Evolutionary conservation across 2,888 invertebrate species (phyloP).

Genomic region (Sicus ferrugineus): DNA sequence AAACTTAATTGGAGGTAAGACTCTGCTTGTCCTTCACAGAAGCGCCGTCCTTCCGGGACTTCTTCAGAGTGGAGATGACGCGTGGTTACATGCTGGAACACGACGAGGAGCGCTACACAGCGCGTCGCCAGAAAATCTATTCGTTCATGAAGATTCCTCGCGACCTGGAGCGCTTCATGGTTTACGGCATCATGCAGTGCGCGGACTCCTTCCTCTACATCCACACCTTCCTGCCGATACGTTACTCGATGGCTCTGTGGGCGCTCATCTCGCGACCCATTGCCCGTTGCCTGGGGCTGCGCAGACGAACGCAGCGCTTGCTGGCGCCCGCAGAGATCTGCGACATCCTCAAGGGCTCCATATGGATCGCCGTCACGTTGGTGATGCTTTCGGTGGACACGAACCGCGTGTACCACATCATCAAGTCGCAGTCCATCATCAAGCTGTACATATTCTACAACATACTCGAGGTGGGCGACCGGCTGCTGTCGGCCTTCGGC

Average conservation of each 20-base stretch:
- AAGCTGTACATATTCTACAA: constrained; percentile 99
- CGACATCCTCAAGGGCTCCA: constrained; percentile 92
- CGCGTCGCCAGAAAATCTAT: constrained; percentile 93
- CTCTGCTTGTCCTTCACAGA: constrained; percentile 20
- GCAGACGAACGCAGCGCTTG: constrained; percentile 67
- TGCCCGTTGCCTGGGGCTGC: constrained; percentile 76
- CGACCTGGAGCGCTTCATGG: constrained; percentile 91
- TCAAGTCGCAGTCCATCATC: constrained; percentile 97
- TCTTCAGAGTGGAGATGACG: constrained; percentile 86
- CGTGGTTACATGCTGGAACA: constrained; percentile 93
- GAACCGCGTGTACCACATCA: constrained; percentile 96
- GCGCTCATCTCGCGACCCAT: constrained; percentile 78
- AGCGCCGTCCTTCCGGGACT: constrained; percentile 67
- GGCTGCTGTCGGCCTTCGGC: constrained; percentile 94
- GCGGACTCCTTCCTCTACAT: constrained; percentile 97
- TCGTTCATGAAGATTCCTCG: constrained; percentile 95
- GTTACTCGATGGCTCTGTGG: constrained; percentile 88
- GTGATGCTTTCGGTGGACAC: constrained; percentile 92
- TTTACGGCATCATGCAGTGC: constrained; percentile 94
- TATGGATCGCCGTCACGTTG: constrained; percentile 82
- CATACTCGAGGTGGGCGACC: constrained; percentile 97
- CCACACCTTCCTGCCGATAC: constrained; percentile 94
- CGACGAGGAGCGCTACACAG: constrained; percentile 93
- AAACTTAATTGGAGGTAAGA: neutral
- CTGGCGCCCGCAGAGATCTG: constrained; percentile 92